Evolutionary conservation across 2,888 invertebrate species (phyloP).

Genomic region (Oasisia sp.): DNA sequence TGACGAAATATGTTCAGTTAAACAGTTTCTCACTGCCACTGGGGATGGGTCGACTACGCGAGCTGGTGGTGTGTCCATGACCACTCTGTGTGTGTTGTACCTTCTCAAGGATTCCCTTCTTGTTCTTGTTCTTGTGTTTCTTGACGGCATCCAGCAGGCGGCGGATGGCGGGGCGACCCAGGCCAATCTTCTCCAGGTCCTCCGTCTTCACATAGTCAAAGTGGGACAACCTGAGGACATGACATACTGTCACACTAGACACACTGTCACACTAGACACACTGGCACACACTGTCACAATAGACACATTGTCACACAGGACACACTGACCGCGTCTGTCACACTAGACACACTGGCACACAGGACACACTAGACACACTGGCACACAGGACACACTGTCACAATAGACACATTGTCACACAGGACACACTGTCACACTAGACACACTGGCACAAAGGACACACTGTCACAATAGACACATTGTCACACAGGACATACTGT

Average conservation of each 20-base stretch:
- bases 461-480: not conserved
- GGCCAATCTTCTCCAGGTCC: conserved; percentile 92
- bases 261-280: not conserved
- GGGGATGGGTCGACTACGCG: not conserved
- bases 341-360: not conserved
- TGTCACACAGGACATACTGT: not conserved
- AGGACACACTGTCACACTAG: not conserved
- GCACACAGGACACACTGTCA: not conserved
- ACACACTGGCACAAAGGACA: too few relatives aligned
- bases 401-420: not conserved
- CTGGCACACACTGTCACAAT: not conserved
- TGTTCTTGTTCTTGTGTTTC: conserved; percentile 43
- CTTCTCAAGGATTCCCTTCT: conserved; percentile 59
- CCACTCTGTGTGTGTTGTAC: conserved; percentile 41
- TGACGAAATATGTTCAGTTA: too few relatives aligned
- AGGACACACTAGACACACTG: too few relatives aligned
- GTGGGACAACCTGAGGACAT: conserved; percentile 79
- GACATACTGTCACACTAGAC: not conserved
- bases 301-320: not conserved
- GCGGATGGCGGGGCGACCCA: conserved; percentile 92
- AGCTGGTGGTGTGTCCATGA: not conserved
- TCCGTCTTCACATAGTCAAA: conserved; percentile 97
- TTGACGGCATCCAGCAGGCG: conserved; percentile 87
- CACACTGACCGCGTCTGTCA: conserved; percentile 20
- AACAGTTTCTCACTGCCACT: too few relatives aligned